Evolutionary conservation across 2,888 invertebrate genomes (phyloP).

Genomic region (Octodonta nipae): DNA sequence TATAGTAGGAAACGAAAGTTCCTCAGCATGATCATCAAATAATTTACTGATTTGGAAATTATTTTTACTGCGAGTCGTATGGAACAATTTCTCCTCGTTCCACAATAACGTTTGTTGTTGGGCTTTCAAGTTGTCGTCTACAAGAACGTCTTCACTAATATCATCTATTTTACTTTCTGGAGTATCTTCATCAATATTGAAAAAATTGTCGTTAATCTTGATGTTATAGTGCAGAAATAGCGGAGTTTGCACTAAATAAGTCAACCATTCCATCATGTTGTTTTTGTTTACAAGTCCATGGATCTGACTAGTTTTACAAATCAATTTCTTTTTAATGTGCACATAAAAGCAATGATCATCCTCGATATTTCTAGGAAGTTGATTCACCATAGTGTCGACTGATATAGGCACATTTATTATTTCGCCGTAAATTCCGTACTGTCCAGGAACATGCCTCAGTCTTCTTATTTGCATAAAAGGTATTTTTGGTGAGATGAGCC

Average conservation of each 20-base stretch:
- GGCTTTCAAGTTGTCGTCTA: neutral
- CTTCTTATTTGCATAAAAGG: neutral
- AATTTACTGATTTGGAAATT: slow-evolving; percentile 1
- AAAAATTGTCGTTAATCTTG: neutral
- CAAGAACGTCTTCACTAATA: neutral
- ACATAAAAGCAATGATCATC: slow-evolving; percentile 2
- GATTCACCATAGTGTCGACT: neutral
- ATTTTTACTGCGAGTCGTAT: neutral
- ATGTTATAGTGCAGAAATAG: neutral
- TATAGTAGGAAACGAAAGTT: slow-evolving; percentile 6
- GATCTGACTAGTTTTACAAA: neutral
- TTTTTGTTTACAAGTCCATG: neutral
- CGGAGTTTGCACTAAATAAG: neutral
- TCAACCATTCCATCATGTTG: slow-evolving; percentile 7
- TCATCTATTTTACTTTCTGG: neutral
- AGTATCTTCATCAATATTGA: neutral
- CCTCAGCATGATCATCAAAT: slow-evolving; percentile 6
- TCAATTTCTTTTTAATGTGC: slow-evolving; percentile 1
- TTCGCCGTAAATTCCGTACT: neutral
- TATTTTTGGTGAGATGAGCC: neutral
- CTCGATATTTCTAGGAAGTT: neutral
- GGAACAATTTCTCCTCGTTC: neutral
- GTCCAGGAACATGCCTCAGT: neutral
- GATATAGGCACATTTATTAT: neutral
- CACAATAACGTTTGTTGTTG: slow-evolving; percentile 1